Conservation (phyloP, 2,113 vertebrate genomes). For the Trinectes maculatus region DNA sequence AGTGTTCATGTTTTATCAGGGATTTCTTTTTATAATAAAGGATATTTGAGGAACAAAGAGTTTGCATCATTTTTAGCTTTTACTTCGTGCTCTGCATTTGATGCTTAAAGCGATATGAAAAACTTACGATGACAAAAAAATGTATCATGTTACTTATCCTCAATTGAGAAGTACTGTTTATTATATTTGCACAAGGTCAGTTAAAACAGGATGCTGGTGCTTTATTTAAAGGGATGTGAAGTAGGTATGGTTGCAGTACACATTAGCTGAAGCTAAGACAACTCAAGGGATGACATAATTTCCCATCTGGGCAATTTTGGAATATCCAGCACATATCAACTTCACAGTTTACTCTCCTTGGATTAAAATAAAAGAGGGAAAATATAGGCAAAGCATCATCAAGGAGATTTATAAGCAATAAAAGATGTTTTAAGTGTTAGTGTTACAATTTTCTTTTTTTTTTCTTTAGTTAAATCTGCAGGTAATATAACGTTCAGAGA, state of each 20-base stretch:
- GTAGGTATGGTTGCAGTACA: conserved; percentile 71
- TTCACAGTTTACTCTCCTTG: conserved; percentile 62
- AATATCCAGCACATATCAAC: conserved; percentile 48
- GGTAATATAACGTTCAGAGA: conserved; percentile 47
- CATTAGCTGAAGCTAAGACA: conserved; percentile 61
- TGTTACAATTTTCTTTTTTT: conserved; percentile 50
- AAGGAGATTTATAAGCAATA: conserved; percentile 55
- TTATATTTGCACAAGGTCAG: conserved; percentile 23
- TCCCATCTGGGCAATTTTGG: conserved; percentile 37
- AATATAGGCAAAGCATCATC: conserved; percentile 22
- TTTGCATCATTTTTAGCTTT: not conserved
- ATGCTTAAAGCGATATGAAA: no score
- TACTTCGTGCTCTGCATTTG: no score
- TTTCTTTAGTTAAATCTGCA: conserved; percentile 49
- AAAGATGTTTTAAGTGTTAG: conserved; percentile 53
- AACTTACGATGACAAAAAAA: no score
- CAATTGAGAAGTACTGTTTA: conserved; percentile 7
- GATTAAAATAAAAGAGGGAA: conserved; percentile 9
- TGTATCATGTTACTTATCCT: no score
- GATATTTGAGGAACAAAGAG: conserved; percentile 54
- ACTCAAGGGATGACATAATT: conserved; percentile 37
- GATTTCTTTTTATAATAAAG: conserved; percentile 94
- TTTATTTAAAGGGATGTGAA: conserved; percentile 81
- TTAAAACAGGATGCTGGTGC: conserved; percentile 78
- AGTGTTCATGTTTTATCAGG: conserved; percentile 91